A percentile compares a stretch with the other conserved stretches of the same genome.
Evolutionary conservation across 2,888 invertebrate species (phyloP).

Genomic region (Sicus ferrugineus): DNA sequence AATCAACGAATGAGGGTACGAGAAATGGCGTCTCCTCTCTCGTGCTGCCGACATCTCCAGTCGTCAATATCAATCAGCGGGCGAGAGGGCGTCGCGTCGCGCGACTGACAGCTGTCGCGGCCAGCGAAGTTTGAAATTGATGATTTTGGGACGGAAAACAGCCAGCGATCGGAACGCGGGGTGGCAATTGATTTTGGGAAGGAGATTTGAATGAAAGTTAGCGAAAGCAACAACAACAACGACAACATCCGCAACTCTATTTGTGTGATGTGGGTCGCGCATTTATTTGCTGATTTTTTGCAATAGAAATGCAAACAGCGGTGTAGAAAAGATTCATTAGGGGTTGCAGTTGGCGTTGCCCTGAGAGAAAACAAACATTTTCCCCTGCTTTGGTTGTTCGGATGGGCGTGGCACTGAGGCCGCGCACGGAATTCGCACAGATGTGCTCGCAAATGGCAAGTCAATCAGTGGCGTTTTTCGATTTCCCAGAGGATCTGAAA

Average conservation of each 20-base stretch:
- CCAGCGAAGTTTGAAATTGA: not conserved
- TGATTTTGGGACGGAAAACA: not conserved
- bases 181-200: not conserved
- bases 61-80: not conserved
- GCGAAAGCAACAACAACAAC: not conserved
- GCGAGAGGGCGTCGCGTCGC: not conserved
- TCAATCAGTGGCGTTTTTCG: too few relatives aligned
- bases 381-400: not conserved
- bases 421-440: conserved; percentile 20
- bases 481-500: too few relatives aligned
- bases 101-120: conserved; percentile 27
- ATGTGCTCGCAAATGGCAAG: conserved; percentile 13
- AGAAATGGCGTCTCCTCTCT: not conserved
- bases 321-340: not conserved
- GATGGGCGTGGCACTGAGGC: not conserved
- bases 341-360: conserved; percentile 11
- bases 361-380: not conserved
- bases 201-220: not conserved
- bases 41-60: conserved; percentile 20
- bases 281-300: too few relatives aligned
- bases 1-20: conserved; percentile 27
- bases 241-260: not conserved
- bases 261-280: too few relatives aligned
- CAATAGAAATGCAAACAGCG: too few relatives aligned
- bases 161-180: not conserved